These are phyloP conservation scores for Scaptodrosophila lebanonensis DNA, from an alignment of 1,140 invertebrate species.

Conservation along the genomic window DNA sequence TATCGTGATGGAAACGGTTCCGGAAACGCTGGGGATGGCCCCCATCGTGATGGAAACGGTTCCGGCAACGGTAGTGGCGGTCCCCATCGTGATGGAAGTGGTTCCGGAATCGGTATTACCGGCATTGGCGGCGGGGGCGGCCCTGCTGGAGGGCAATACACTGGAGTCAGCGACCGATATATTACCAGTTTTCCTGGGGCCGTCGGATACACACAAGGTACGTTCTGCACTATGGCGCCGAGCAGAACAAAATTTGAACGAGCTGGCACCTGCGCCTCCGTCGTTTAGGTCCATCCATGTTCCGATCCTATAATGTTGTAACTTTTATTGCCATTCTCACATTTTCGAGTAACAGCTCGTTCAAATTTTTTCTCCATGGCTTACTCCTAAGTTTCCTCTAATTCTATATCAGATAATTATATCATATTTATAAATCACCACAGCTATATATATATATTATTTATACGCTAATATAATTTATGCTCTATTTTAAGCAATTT, in stretches of 20 bases:
- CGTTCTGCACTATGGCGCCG: slow-evolving; percentile 23
- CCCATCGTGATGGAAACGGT: neutral
- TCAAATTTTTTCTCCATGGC: slow-evolving; percentile 35
- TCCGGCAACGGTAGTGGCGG: slow-evolving; percentile 6
- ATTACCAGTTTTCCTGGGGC: slow-evolving; percentile 76
- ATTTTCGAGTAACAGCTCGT: slow-evolving; percentile 14
- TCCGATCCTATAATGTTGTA: too few relatives aligned
- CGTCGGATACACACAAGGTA: slow-evolving; percentile 61
- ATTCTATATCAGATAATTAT: too few relatives aligned
- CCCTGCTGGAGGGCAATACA: slow-evolving; percentile 18
- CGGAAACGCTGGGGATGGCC: slow-evolving; percentile 4
- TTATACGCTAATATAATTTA: slow-evolving; percentile 33
- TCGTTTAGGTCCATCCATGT: too few relatives aligned
- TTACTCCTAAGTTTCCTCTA: slow-evolving; percentile 25
- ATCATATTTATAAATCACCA: neutral
- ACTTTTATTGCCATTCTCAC: neutral
- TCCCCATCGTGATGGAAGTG: slow-evolving; percentile 9
- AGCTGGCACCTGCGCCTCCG: too few relatives aligned
- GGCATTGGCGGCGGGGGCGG: slow-evolving; percentile 24
- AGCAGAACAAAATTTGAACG: slow-evolving; percentile 60
- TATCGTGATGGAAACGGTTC: slow-evolving; percentile 9
- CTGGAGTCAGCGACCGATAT: slow-evolving; percentile 13
- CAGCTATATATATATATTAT: slow-evolving; percentile 19
- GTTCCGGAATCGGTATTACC: slow-evolving; percentile 7
- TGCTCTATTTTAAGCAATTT: slow-evolving; percentile 44